Base-by-base conservation (phyloP, 2,797 vertebrate genomes). In the Prunella strophiata region DNA sequence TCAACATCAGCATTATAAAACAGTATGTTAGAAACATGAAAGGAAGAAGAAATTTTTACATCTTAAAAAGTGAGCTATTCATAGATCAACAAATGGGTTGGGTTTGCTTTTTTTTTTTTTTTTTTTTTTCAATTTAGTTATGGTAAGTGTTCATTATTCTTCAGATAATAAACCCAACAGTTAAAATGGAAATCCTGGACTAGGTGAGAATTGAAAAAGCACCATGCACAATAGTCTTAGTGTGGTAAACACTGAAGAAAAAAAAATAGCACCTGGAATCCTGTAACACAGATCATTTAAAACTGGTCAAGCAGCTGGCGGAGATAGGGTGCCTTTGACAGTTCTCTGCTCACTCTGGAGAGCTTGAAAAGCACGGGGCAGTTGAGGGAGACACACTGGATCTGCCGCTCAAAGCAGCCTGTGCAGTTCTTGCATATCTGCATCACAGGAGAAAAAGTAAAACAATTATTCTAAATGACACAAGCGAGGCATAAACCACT, bases 231-330 rank as follows among this genome's bases (percentile, higher is more conserved):
- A 98, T 91, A 96, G 96, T 95, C 96, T 95, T 96, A 97, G 95
- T 96, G 97, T 98, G 97, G 97, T 98, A 98, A 98, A 98, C 98
- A 97, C 92, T 94, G 96, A 97, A 94, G 58, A 61, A 75, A 93
- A 87, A 93, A 92, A 96, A 96, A 94, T 98, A 98, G 98, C 98
- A 98, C 98, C 98, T 97, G 96, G 93, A 97, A 96, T 97, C 95
- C 91, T 97, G 90, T 94, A 93, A 97, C 68, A 97, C 45, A 93
- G 94, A 94, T 79, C 73, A 54, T 95, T 99, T 98, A 99, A 97
- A 99, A 99, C 98, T 99, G 99, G 96, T 99, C 99, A 96, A 99
- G 98, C 68, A 99, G 98, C 90, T 99, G 99, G 81, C 99, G 98
- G 90, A 99, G 98, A 97, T 99, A 99, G 2, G 99, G 99, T 55